Evolutionary conservation across 2,888 invertebrate genomes (phyloP).

Genomic region (Brenthis hecate): DNA sequence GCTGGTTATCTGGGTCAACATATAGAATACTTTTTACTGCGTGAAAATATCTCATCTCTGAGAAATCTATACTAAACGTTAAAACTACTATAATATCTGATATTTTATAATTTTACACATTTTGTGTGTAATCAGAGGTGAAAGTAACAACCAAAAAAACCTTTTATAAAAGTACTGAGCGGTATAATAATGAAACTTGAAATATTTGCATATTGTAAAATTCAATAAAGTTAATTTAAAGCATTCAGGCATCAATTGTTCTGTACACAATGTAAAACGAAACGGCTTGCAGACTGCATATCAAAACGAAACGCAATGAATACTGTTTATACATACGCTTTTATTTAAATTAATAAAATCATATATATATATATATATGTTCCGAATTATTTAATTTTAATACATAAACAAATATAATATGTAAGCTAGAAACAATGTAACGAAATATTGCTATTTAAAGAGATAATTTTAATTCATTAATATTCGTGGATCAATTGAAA

Average conservation of each 20-base stretch:
- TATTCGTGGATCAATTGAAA: too few species aligned
- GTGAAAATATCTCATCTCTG: too few species aligned
- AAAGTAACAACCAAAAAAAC: neutral
- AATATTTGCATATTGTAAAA: constrained; percentile 3
- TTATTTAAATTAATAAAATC: constrained; percentile 20
- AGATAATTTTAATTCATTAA: too few species aligned
- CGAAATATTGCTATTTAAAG: too few species aligned
- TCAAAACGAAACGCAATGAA: constrained; percentile 15
- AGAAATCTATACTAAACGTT: too few species aligned
- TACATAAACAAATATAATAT: too few species aligned
- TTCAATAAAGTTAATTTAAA: constrained; percentile 20
- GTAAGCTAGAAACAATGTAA: too few species aligned
- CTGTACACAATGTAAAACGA: constrained; percentile 12
- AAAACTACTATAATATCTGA: too few species aligned
- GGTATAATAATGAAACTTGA: constrained; percentile 9
- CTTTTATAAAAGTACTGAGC: neutral
- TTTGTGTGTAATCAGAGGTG: neutral
- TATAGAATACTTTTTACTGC: too few species aligned
- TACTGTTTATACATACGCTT: constrained; percentile 13
- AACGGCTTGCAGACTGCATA: constrained; percentile 17
- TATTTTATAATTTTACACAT: too few species aligned
- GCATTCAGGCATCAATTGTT: constrained; percentile 17
- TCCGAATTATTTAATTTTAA: too few species aligned
- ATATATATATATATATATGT: neutral
- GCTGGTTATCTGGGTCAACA: too few species aligned